A percentile compares a stretch with the other conserved stretches of the same genome.
Conservation (phyloP, 2,113 vertebrate genomes). For the Scomber scombrus region DNA sequence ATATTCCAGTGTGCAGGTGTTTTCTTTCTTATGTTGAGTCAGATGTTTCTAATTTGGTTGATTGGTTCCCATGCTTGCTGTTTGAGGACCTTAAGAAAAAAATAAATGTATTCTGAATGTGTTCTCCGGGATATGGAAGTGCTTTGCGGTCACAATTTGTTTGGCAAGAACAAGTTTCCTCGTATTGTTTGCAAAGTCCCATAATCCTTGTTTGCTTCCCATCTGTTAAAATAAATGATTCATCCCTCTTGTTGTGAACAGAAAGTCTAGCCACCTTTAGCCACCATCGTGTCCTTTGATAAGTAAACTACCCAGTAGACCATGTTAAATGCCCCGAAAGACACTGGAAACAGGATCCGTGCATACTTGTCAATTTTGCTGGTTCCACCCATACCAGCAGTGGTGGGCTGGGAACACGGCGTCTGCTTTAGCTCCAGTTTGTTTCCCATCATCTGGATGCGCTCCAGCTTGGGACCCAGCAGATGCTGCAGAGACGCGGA, state of each 20-base stretch:
- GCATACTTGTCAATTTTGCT: conserved; percentile 99
- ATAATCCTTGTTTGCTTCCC: conserved; percentile 41
- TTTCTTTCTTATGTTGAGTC: conserved; percentile 49
- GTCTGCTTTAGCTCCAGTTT: conserved; percentile 87
- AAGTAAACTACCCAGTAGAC: conserved; percentile 99
- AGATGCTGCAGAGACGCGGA: conserved; percentile 87
- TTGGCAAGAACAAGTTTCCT: conserved; percentile 47
- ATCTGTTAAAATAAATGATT: conserved; percentile 28
- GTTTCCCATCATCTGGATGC: conserved; percentile 88
- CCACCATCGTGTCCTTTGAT: conserved; percentile 97
- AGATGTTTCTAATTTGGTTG: conserved; percentile 50
- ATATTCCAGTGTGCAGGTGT: conserved; percentile 61
- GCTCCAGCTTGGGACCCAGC: conserved; percentile 91
- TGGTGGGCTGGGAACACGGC: conserved; percentile 83
- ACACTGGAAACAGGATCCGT: conserved; percentile 97
- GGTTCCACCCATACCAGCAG: conserved; percentile 88
- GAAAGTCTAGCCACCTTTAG: conserved; percentile 86
- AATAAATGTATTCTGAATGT: conserved; percentile 35
- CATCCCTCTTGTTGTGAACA: not conserved
- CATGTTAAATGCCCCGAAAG: conserved; percentile 98
- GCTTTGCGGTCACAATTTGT: conserved; percentile 50
- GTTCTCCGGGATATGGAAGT: conserved; percentile 43
- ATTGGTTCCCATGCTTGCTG: conserved; percentile 67
- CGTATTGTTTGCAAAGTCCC: conserved; percentile 49
- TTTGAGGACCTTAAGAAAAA: conserved; percentile 51